Base-by-base conservation (phyloP, 2,797 vertebrate genomes). In the Centroberyx gerrardi region DNA sequence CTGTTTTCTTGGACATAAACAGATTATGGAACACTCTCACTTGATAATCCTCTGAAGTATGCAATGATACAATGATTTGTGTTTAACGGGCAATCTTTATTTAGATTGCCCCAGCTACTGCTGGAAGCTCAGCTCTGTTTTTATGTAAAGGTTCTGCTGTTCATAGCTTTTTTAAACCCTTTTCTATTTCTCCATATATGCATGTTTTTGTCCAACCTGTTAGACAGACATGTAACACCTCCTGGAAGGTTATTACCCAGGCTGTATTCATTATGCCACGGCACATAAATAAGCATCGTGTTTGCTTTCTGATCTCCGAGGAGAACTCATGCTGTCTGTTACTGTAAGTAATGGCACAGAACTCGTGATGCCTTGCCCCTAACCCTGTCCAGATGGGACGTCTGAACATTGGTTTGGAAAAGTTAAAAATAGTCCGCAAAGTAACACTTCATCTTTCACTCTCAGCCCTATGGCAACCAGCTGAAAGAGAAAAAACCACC, bases 371-470 rank as follows among this genome's bases (percentile, higher is more conserved):
- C 85, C 60, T 77, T 80, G 80, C 77, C 83, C 69, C 77, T 90
- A 93, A 93, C 86, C 91, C 82, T 54, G 80, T 90, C 90, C 93
- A 95, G 93, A 94, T 95, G 93, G 85, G 86, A 87, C 15, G 88
- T 92, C 91, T 87, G 90, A 93, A 80, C 62, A 68, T 62, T 40
- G 81, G 78, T 83, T 92, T 85, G 86, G 90, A 93, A 93, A 93
- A 92, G 92, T 92, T 93, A 93, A 94, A 94, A 93, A 94, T 94
- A 95, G 90, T 84, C 84, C 60, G 14, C 78, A 86, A 90, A 88
- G 90, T 92, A 88, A 92, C 90, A 91, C 90, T 89, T 90, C 91
- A 93, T 93, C 81, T 81, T 88, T 90, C 89, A 89, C 72, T 80
- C 78, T 70, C 53, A 51, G 80, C 72, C 72, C 83, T 54, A 85